Percentiles rank a stretch among this genome's conserved stretches.
Evolutionary conservation across 2,888 invertebrate genomes (phyloP).

Genomic region (Drosophila seclusa): DNA sequence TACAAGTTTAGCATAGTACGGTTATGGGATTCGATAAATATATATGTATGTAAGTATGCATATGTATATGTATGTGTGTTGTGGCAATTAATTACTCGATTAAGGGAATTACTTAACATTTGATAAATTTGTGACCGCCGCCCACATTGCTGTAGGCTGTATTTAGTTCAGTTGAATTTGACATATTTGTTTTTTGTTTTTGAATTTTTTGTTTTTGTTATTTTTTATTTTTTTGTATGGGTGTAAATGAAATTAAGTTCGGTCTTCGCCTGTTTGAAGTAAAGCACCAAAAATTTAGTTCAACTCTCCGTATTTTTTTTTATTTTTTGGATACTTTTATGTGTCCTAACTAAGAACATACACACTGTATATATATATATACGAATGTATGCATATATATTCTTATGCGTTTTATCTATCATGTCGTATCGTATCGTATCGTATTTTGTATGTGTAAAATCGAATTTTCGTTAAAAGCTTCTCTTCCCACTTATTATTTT

Average conservation of each 20-base stretch:
- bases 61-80: not conserved
- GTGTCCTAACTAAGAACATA: slow-evolving; percentile 42
- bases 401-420: slow-evolving; percentile 4
- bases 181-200: not conserved
- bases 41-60: slow-evolving; percentile 5
- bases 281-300: slow-evolving; percentile 50
- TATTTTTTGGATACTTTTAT: slow-evolving; percentile 1
- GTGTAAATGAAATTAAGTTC: slow-evolving; percentile 16
- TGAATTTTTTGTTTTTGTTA: not conserved
- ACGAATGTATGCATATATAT: slow-evolving; percentile 3
- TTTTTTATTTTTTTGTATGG: not conserved
- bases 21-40: slow-evolving; percentile 28
- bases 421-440: slow-evolving; percentile 7
- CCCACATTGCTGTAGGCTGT: slow-evolving; percentile 3
- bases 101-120: slow-evolving; percentile 18
- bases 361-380: slow-evolving; percentile 4
- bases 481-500: slow-evolving; percentile 22
- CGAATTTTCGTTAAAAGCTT: slow-evolving; percentile 39
- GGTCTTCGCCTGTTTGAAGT: slow-evolving; percentile 31
- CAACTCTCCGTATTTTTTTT: slow-evolving; percentile 15
- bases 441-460: slow-evolving; percentile 37
- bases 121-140: slow-evolving; percentile 25
- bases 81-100: slow-evolving; percentile 9
- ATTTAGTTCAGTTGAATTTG: not conserved
- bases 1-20: slow-evolving; percentile 24